These are phyloP conservation scores for Tetanocera ferruginea DNA, from an alignment of 2,888 invertebrate genomes.

Conservation along the genomic window DNA sequence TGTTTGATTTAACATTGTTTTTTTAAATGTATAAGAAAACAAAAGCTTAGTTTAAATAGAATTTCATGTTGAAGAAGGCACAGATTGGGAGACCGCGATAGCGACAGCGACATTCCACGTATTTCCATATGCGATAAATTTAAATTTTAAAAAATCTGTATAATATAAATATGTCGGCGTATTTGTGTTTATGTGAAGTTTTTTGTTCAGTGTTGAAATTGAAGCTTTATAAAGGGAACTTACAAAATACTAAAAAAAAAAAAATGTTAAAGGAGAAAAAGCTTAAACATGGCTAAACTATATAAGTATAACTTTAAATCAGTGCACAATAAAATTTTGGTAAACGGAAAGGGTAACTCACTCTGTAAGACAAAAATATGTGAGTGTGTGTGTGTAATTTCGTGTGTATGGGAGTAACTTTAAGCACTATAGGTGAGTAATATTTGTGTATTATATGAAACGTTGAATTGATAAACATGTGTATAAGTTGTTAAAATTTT, in stretches of 20 bases:
- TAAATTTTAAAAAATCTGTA: slow-evolving; percentile 34
- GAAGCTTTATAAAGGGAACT: slow-evolving; percentile 31
- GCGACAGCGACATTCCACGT: slow-evolving; percentile 71
- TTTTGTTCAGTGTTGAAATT: slow-evolving; percentile 38
- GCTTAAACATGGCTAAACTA: neutral
- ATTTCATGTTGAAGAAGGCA: slow-evolving; percentile 59
- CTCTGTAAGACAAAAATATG: slow-evolving; percentile 42
- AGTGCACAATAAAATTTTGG: neutral
- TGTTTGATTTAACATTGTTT: neutral
- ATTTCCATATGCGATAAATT: slow-evolving; percentile 62
- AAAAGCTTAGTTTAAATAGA: slow-evolving; percentile 45
- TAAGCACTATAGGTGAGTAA: slow-evolving; percentile 1
- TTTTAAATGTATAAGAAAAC: neutral
- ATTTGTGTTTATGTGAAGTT: slow-evolving; percentile 37
- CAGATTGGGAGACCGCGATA: slow-evolving; percentile 72
- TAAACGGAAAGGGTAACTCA: slow-evolving; percentile 2
- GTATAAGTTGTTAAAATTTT: slow-evolving; percentile 62
- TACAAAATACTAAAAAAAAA: slow-evolving; percentile 37
- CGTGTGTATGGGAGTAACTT: slow-evolving; percentile 48
- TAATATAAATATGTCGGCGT: slow-evolving; percentile 17
- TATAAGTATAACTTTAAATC: neutral
- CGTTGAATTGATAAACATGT: slow-evolving; percentile 56
- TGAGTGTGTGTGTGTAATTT: slow-evolving; percentile 49
- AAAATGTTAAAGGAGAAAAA: neutral
- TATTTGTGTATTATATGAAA: slow-evolving; percentile 16